Percentiles rank a stretch among this genome's conserved stretches.
phyloP scores from a whole-genome alignment of 2,797 vertebrate genomes.

The Cuculus canorus region DNA sequence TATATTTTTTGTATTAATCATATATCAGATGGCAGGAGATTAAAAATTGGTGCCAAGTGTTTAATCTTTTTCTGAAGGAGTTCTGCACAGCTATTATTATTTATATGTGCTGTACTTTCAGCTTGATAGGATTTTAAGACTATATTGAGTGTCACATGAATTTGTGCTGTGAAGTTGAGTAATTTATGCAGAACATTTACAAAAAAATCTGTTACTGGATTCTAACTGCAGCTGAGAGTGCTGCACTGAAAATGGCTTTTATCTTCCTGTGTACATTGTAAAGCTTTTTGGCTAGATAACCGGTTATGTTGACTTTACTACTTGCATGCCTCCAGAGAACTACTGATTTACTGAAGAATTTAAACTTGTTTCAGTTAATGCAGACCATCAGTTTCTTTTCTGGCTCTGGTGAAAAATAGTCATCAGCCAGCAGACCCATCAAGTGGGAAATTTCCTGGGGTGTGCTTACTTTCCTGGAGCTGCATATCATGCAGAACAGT shows the following conservation, averaged over 20 bases:
- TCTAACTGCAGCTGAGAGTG: neutral
- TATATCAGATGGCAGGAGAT: neutral
- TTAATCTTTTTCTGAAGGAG: neutral
- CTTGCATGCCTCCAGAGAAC: neutral
- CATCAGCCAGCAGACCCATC: neutral
- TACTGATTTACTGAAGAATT: neutral
- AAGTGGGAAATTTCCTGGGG: neutral
- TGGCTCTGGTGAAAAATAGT: neutral
- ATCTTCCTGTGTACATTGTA: neutral
- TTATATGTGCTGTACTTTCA: neutral
- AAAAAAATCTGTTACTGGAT: neutral
- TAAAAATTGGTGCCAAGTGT: neutral
- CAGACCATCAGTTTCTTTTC: neutral
- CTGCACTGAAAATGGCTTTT: neutral
- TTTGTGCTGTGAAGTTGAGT: neutral
- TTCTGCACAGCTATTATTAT: neutral
- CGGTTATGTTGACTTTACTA: neutral
- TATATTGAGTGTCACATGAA: neutral
- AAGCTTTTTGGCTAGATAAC: neutral
- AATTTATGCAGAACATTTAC: neutral
- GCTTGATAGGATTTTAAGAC: conserved; percentile 11
- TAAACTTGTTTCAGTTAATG: neutral
- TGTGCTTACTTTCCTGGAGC: neutral
- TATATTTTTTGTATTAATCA: neutral
- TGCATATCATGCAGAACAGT: neutral